A percentile compares a stretch with the other conserved stretches of the same genome.
phyloP scores from a whole-genome alignment of 1,140 invertebrate species.

The Saccostrea glomerata region DNA sequence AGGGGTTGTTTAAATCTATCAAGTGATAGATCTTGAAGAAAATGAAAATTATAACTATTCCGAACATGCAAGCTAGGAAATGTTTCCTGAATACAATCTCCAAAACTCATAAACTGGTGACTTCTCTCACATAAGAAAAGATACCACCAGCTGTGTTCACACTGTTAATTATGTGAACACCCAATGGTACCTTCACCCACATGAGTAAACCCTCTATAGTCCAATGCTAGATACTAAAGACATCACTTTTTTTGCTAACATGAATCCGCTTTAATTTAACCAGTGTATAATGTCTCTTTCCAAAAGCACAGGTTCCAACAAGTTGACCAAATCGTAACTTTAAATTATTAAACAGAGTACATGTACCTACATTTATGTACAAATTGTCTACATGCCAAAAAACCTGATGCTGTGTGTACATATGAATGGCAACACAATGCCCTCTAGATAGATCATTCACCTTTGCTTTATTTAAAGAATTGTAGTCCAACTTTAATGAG shows the following conservation, averaged over 20 bases:
- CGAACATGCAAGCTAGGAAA: background rate
- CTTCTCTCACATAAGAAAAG: slow-evolving; percentile 66
- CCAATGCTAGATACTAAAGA: background rate
- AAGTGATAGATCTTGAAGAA: background rate
- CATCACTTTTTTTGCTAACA: background rate
- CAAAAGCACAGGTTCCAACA: background rate
- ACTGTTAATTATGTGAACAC: slow-evolving; percentile 69
- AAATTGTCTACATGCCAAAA: background rate
- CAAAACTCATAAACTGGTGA: background rate
- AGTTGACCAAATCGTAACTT: background rate
- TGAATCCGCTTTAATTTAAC: background rate
- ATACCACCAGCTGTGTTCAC: slow-evolving; percentile 79
- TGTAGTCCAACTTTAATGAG: background rate
- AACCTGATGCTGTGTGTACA: background rate
- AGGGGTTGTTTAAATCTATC: no score
- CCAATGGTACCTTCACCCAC: slow-evolving; percentile 72
- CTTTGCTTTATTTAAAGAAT: background rate
- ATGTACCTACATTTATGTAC: background rate
- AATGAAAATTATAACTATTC: background rate
- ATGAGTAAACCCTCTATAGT: slow-evolving; percentile 34
- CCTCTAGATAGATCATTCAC: background rate
- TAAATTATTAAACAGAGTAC: slow-evolving; percentile 8
- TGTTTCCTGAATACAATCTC: background rate
- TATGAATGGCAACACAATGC: background rate
- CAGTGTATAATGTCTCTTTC: background rate